These are phyloP conservation scores for Cancer borealis DNA, from an alignment of 2,888 invertebrate genomes.

Conservation along the genomic window DNA sequence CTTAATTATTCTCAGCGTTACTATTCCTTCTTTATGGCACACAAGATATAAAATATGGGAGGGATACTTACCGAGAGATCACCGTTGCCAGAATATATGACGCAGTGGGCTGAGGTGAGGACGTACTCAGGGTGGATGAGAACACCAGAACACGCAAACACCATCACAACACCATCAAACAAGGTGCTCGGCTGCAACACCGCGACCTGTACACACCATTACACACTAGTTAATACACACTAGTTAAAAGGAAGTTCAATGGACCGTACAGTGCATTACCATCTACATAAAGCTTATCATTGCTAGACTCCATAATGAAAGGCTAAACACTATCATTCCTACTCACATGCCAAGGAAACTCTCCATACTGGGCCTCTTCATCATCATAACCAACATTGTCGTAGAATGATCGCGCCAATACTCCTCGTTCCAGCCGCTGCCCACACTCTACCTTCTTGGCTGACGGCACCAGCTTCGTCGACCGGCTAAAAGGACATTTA, in stretches of 20 bases:
- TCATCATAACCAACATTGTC: neutral
- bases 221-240: too few relatives aligned
- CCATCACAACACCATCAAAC: conserved; percentile 50
- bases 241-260: too few relatives aligned
- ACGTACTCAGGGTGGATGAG: conserved; percentile 66
- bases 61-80: conserved; percentile 61
- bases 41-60: neutral
- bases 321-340: neutral
- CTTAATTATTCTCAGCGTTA: too few relatives aligned
- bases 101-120: conserved; percentile 73
- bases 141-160: conserved; percentile 68
- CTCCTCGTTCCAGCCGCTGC: conserved; percentile 63
- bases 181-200: conserved; percentile 54
- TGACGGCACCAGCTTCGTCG: conserved; percentile 53
- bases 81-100: conserved; percentile 49
- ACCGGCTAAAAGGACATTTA: conserved; percentile 47
- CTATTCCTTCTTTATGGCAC: too few relatives aligned
- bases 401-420: conserved; percentile 52
- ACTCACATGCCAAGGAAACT: conserved; percentile 74
- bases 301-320: too few relatives aligned
- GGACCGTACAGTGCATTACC: too few relatives aligned
- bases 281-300: too few relatives aligned
- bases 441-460: conserved; percentile 65
- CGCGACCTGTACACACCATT: conserved; percentile 46
- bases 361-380: conserved; percentile 68